Evolutionary conservation across 2,797 vertebrate species (phyloP).

Genomic region (Bufotes viridis): DNA sequence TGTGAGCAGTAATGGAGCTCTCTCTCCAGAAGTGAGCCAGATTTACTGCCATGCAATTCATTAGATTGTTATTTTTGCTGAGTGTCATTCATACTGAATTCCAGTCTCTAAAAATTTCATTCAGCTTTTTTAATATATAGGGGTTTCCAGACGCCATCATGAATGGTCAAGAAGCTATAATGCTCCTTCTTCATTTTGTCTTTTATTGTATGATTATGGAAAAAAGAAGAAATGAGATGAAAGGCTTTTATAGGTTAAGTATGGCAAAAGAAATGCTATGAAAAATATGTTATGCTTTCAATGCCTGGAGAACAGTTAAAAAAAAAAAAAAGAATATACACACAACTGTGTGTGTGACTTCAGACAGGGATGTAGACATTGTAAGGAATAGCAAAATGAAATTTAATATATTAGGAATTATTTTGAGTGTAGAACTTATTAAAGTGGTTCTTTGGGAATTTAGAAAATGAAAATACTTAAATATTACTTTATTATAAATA

Average conservation of each 20-base stretch:
- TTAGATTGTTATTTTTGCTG: slow-evolving; percentile 56
- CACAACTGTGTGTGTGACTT: no score
- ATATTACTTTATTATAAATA: no score
- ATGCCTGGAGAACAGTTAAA: no score
- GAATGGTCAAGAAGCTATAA: background rate
- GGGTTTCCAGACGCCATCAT: slow-evolving; percentile 21
- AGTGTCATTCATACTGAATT: slow-evolving; percentile 42
- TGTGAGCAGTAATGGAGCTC: slow-evolving; percentile 54
- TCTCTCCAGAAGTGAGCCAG: slow-evolving; percentile 48
- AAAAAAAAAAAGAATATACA: no score
- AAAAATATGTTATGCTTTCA: background rate
- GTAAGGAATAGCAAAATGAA: no score
- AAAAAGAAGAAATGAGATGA: background rate
- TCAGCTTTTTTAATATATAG: slow-evolving; percentile 10
- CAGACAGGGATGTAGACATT: no score
- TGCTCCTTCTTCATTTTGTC: background rate
- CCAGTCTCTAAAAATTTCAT: slow-evolving; percentile 54
- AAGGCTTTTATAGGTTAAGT: background rate
- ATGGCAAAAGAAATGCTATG: background rate
- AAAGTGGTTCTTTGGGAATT: no score
- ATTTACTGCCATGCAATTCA: slow-evolving; percentile 58
- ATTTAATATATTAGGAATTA: no score
- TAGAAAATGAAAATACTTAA: no score
- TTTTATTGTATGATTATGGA: no score
- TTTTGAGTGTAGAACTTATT: no score